These are phyloP conservation scores for Sinonovacula constricta DNA, from an alignment of 1,140 invertebrate genomes.

Conservation along the genomic window DNA sequence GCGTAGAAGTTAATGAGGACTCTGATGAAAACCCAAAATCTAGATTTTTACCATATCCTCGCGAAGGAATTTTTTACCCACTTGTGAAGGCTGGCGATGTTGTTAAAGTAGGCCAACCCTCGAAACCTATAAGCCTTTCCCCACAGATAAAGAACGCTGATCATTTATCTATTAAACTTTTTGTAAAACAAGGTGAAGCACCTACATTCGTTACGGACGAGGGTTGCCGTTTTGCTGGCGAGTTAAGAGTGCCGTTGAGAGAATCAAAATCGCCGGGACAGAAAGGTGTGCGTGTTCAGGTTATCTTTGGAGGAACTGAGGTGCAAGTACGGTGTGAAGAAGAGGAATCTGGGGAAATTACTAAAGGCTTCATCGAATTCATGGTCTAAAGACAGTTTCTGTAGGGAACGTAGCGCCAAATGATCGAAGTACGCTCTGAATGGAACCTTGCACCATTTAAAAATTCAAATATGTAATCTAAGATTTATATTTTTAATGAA, in stretches of 20 bases:
- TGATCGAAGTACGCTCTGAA: too few relatives aligned
- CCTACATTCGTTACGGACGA: background rate
- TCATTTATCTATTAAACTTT: background rate
- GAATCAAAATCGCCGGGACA: background rate
- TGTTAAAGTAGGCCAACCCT: background rate
- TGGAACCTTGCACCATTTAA: too few relatives aligned
- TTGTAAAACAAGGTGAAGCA: too few relatives aligned
- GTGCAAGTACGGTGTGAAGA: background rate
- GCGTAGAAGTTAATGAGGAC: background rate
- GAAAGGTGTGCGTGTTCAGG: background rate
- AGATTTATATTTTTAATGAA: too few relatives aligned
- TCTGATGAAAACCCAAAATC: background rate
- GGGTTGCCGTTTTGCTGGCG: background rate
- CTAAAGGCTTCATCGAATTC: background rate
- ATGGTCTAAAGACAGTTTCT: too few relatives aligned
- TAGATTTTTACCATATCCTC: background rate
- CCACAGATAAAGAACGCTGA: background rate
- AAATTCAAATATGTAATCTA: too few relatives aligned
- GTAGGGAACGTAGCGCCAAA: too few relatives aligned
- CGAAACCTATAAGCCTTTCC: too few relatives aligned
- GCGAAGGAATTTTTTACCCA: background rate
- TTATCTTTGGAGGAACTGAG: constrained; percentile 5
- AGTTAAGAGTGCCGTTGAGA: background rate
- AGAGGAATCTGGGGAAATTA: background rate
- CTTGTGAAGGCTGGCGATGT: background rate